Base-by-base conservation (phyloP, 2,113 vertebrate species). In the Ailurus styani region DNA sequence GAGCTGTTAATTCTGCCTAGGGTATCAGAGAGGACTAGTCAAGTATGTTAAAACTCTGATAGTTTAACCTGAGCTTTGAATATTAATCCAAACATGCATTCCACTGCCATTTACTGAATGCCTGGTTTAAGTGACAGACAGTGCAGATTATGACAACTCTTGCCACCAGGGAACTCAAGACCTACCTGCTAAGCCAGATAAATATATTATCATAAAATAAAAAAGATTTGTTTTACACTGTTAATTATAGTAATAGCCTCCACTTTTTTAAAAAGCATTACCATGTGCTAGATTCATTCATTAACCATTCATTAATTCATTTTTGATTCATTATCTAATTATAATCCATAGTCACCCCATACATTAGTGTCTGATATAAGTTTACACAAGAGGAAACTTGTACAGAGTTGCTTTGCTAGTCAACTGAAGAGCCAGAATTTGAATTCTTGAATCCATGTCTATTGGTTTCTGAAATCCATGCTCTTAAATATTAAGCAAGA, bases 11-110 rank as follows among this genome's bases (percentile, higher is more conserved):
- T 94, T 95, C 72, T 91, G 4, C 79, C 64, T 57, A 50, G n/a
- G 34, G 34, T 86, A 86, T 75, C 37, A 31, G 57, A 64, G 25
- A 86, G 6, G 37, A 68, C 29, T 75, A 45, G 62, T 90, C 37
- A 81, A 55, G 47, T 55, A 77, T 68, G 64, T 68, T 75, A 62
- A 97, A 68, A 60, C 85, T 95, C 68, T 34, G 81, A n/a, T 40
- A 84, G 52, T 86, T 97, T 85, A 84, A 83, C 83, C 17, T 34
- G 77, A 81, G 23, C 70, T 95, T 95, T 96, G 62, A 62, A 57
- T 88, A 79, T 81, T 84, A 57, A 93, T 62, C 52, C 45, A 8
- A 75, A 57, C 57, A 54, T 70, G 27, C 42, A 84, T 81, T 94
- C 82, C n/a, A 57, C 37, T n/a, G 20, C 18, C 34, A 70, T 85